Evolutionary conservation across 2,888 invertebrate genomes (phyloP).

Genomic region (Phaonia tiefii): DNA sequence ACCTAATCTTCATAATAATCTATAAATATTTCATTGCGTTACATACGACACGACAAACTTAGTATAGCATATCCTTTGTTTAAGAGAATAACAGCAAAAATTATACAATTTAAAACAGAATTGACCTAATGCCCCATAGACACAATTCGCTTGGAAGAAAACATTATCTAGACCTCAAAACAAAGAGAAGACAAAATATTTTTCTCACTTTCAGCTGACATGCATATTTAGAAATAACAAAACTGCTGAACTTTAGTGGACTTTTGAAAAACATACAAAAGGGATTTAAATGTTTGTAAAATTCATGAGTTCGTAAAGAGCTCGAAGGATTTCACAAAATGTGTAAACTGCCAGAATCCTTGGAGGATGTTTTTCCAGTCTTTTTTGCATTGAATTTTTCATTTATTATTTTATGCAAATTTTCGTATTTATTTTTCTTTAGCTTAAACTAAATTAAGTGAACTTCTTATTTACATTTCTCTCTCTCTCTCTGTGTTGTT

Average conservation of each 20-base stretch:
- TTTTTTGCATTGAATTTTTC: conserved; percentile 16
- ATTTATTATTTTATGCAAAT: conserved; percentile 55
- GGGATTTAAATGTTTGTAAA: conserved; percentile 36
- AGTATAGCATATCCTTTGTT: too few species aligned
- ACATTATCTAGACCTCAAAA: too few species aligned
- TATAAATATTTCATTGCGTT: too few species aligned
- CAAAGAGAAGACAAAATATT: neutral
- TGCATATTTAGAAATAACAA: conserved; percentile 35
- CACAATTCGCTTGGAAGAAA: conserved; percentile 48
- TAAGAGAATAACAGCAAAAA: conserved; percentile 9
- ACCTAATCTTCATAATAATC: too few species aligned
- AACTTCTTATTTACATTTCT: too few species aligned
- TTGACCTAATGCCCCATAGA: conserved; percentile 63
- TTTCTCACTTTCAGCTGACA: conserved; percentile 12
- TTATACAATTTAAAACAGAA: conserved; percentile 40
- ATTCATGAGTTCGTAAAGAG: conserved; percentile 48
- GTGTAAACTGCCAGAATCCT: neutral
- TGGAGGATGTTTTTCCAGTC: neutral
- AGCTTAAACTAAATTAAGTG: neutral
- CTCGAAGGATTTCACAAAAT: neutral
- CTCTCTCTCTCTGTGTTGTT: neutral
- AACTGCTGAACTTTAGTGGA: conserved; percentile 10
- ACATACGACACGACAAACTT: too few species aligned
- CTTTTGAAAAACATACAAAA: conserved; percentile 2
- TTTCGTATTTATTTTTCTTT: conserved; percentile 16